Evolutionary conservation across 2,113 vertebrate genomes (phyloP).

Genomic region (Platysteira castanea): DNA sequence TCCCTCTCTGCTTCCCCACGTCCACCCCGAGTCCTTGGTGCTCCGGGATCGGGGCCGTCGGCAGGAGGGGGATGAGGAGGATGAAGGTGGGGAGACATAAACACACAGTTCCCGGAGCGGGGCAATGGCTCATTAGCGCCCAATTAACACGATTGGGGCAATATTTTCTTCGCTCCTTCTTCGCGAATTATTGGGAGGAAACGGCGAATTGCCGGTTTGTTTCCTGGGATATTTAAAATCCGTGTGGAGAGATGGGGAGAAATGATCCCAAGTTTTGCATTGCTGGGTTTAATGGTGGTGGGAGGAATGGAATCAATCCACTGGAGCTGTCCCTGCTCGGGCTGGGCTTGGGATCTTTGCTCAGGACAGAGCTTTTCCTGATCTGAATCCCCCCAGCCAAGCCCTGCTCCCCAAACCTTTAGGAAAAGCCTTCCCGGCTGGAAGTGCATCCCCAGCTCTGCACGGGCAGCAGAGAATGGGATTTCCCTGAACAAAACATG

Average conservation of each 20-base stretch:
- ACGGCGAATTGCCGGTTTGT: not conserved
- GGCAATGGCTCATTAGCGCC: not conserved
- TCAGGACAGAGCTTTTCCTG: not conserved
- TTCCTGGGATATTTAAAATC: not conserved
- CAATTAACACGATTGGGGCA: not conserved
- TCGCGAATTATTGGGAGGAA: not conserved
- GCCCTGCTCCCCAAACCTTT: not conserved
- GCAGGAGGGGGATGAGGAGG: not conserved
- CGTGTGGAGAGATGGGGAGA: accelerated
- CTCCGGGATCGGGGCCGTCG: not conserved
- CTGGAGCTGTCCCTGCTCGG: accelerated
- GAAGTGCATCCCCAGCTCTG: not conserved
- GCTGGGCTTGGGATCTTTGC: not conserved
- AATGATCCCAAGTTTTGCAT: not conserved
- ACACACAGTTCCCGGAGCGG: not conserved
- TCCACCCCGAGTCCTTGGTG: not conserved
- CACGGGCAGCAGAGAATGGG: not conserved
- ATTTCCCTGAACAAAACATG: accelerated
- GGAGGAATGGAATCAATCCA: not conserved
- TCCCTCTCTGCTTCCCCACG: not conserved
- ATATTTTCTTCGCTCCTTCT: not conserved
- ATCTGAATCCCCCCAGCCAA: not conserved
- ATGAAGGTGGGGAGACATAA: not conserved
- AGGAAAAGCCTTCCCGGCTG: not conserved
- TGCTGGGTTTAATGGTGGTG: not conserved